Evolutionary conservation across 2,113 vertebrate species (phyloP).

Genomic region (Pangasianodon hypophthalmus): DNA sequence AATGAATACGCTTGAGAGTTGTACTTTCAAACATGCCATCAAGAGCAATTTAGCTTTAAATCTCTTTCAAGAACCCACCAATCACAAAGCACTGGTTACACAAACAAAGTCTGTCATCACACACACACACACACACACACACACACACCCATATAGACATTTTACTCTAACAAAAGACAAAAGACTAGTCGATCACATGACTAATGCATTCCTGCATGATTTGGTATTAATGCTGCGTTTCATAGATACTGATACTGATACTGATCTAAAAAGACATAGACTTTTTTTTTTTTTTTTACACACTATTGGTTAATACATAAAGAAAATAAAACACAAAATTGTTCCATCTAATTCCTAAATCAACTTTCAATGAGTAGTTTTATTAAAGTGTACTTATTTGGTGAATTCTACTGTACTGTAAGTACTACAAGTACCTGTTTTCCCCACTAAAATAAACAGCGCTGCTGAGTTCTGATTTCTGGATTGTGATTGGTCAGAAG

Average conservation of each 20-base stretch:
- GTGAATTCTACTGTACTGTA: neutral
- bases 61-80: neutral
- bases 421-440: neutral
- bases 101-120: conserved; percentile 20
- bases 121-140: conserved; percentile 7
- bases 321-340: neutral
- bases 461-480: neutral
- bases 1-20: neutral
- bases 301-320: neutral
- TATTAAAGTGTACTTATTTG: neutral
- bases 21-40: conserved; percentile 16
- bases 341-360: neutral
- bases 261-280: neutral
- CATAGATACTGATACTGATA: neutral
- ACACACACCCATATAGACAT: neutral
- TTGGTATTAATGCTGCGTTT: neutral
- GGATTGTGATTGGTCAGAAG: neutral
- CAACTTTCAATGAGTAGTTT: neutral
- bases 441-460: neutral
- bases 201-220: conserved; percentile 33
- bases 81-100: conserved; percentile 24
- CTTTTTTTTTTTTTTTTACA: neutral
- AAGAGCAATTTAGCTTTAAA: conserved; percentile 16
- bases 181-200: conserved; percentile 23
- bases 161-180: conserved; percentile 9